Evolutionary conservation across 2,797 vertebrate genomes (phyloP).

Genomic region (Austrolebias charrua): DNA sequence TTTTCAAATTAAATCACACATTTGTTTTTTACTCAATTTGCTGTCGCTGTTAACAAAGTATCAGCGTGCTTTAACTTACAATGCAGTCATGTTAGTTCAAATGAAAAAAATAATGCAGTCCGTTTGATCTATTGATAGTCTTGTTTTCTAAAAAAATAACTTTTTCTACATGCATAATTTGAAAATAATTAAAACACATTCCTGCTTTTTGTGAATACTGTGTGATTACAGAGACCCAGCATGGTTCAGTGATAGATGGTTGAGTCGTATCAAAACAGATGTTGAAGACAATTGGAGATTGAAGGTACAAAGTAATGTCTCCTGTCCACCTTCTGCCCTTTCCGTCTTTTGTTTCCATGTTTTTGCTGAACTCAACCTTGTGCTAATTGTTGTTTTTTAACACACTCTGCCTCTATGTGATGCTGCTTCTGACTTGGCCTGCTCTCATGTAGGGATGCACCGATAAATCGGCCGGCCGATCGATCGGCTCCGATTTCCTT

Average conservation of each 20-base stretch:
- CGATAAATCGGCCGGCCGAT: no score
- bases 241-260: slow-evolving; percentile 91
- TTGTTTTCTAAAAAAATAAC: not conserved
- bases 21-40: not conserved
- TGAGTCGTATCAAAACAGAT: slow-evolving; percentile 91
- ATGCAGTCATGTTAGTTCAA: not conserved
- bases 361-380: not conserved
- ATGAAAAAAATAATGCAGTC: not conserved
- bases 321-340: not conserved
- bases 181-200: not conserved
- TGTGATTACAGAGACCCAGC: slow-evolving; percentile 84
- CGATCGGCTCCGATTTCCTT: no score
- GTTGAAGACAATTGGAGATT: slow-evolving; percentile 93
- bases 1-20: not conserved
- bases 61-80: not conserved
- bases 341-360: no score
- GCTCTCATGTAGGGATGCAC: no score
- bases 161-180: not conserved
- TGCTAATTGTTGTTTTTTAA: slow-evolving; percentile 32
- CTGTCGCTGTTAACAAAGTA: not conserved
- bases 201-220: not conserved
- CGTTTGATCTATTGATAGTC: not conserved
- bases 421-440: slow-evolving; percentile 24
- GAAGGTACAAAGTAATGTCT: slow-evolving; percentile 81
- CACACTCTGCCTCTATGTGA: slow-evolving; percentile 30